Conservation (phyloP, 2,113 vertebrate species). For the Scolopax mira region DNA sequence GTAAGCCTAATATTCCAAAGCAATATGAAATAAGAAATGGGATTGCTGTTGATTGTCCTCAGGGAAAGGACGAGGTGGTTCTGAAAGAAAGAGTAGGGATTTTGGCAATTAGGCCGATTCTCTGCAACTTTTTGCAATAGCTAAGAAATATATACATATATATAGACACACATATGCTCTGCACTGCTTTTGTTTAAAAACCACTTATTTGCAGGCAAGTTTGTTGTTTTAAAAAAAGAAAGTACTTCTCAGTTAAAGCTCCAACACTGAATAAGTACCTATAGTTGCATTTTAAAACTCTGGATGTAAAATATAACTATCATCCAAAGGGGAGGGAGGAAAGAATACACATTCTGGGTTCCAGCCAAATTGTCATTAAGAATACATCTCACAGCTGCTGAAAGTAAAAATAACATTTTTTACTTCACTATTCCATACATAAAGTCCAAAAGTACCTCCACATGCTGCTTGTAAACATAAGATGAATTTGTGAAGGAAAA, state of each 20-base stretch:
- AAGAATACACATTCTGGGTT: neutral
- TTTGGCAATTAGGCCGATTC: neutral
- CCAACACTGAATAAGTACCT: neutral
- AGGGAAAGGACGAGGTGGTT: neutral
- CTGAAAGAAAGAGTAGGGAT: neutral
- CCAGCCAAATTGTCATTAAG: conserved; percentile 17
- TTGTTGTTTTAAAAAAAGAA: neutral
- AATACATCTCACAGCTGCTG: conserved; percentile 16
- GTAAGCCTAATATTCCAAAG: conserved; percentile 19
- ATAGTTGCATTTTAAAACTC: neutral
- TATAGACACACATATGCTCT: neutral
- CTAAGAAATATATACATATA: neutral
- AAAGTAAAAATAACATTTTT: neutral
- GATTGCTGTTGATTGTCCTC: neutral
- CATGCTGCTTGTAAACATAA: neutral
- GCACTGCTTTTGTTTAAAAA: neutral
- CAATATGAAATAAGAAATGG: neutral
- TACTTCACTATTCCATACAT: neutral
- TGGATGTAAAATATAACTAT: conserved; percentile 44
- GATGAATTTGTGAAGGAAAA: neutral
- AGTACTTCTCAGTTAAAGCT: neutral
- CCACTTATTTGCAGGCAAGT: neutral
- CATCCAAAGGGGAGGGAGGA: neutral
- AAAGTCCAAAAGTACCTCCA: neutral
- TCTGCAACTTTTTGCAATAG: neutral